Conservation (phyloP, 2,113 vertebrate genomes). For the Gobiocypris rarus region DNA sequence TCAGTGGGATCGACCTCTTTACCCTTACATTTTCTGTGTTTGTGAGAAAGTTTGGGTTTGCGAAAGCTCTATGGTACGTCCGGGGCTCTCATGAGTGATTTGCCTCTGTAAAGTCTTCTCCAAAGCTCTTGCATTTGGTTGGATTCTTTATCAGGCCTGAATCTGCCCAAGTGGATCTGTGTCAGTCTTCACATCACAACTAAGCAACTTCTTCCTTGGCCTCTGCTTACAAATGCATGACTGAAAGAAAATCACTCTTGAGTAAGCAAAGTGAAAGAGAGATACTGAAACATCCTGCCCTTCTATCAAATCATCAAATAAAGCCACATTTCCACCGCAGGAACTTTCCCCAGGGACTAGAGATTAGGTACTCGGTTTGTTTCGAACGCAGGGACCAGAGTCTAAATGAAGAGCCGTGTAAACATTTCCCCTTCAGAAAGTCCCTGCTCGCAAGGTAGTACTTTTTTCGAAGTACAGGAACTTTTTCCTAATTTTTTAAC, state of each 20-base stretch:
- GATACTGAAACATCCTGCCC: no score
- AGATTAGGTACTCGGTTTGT: no score
- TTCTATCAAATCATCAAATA: no score
- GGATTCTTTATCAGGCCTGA: background rate
- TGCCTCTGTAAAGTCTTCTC: background rate
- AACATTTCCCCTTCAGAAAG: no score
- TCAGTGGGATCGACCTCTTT: constrained; percentile 20
- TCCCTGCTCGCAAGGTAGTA: no score
- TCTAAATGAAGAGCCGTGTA: no score
- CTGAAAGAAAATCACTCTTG: background rate
- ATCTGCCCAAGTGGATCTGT: background rate
- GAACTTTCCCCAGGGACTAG: no score
- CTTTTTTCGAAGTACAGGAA: no score
- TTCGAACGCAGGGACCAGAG: no score
- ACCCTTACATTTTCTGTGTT: background rate
- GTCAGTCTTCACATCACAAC: background rate
- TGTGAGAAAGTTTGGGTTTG: background rate
- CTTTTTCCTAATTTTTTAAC: no score
- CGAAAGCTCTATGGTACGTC: background rate
- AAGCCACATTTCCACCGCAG: no score
- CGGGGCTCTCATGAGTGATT: background rate
- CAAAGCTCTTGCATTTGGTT: background rate
- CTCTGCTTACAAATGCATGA: background rate
- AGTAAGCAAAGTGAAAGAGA: no score
- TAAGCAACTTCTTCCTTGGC: background rate